Evolutionary conservation across 2,888 invertebrate species (phyloP), one percentile per base, ranked within the genome.

Genomic region (Drosophila hawaiiensis): DNA sequence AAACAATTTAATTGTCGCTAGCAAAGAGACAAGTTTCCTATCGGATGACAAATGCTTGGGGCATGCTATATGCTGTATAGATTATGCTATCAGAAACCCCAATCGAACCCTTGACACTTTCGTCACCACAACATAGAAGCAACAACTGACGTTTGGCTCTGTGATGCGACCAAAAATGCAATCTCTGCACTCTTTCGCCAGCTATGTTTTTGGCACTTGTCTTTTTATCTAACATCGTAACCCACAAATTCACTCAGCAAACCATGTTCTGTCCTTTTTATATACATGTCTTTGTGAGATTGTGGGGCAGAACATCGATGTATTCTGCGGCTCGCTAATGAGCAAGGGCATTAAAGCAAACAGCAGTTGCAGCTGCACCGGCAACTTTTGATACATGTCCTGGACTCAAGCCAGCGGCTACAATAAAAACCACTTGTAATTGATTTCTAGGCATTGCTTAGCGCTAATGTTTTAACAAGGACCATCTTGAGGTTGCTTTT

Each of bases 1-100:
- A 82, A 88, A 87, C 84, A 87, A 86, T 84, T 87, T 88, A 87
- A 87, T 87, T 87, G 86, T 83, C 82, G 81, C 84, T 70, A 52
- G 73, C 66, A 70, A 75, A 70, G 73, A 68, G 71, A 59, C 73
- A 52, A 47, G 61, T 41, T 65, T 63, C 35, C 58, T 49, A 60
- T 41, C 64, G 47, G n/a, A 29, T 49, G 50, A 43, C 47, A 43
- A 60, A 58, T 55, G 22, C 22, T 19, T 43, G 7, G 19, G n/a
- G 47, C 43, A 67, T 63, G 29, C 75, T 50, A 39, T 33, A 61
- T 31, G 37, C 22, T 43, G 47, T 66, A 66, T 53, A 73, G 63
- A 73, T 77, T 66, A 65, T 69, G 56, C 53, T 53, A 67, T 76
- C 64, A 54, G 33, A 31, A 35, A 29, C 14, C 58, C 69, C 58